Evolutionary conservation across 2,797 vertebrate genomes (phyloP).

Genomic region (Triplophysa bombifrons): DNA sequence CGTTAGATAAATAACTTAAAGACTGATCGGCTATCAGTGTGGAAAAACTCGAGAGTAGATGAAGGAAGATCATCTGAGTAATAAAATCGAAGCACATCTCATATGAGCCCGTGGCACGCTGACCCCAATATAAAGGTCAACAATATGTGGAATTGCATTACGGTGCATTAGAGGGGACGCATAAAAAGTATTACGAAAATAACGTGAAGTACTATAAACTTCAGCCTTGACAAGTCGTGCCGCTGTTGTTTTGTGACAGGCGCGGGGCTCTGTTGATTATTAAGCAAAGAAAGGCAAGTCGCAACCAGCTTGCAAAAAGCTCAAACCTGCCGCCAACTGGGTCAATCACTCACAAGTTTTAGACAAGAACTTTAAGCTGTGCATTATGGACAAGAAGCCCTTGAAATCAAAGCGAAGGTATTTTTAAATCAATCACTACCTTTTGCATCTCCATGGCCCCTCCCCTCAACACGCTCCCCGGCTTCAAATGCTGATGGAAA

Average conservation of each 20-base stretch:
- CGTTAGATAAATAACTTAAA: slow-evolving; percentile 33
- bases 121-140: slow-evolving; percentile 49
- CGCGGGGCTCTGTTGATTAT: slow-evolving; percentile 70
- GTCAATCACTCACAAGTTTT: slow-evolving; percentile 79
- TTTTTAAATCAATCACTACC: slow-evolving; percentile 83
- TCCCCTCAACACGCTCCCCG: slow-evolving; percentile 66
- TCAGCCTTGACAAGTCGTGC: slow-evolving; percentile 39
- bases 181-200: slow-evolving; percentile 45
- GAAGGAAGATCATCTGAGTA: slow-evolving; percentile 14
- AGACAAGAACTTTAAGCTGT: slow-evolving; percentile 69
- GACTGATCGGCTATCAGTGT: background rate
- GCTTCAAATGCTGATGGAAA: slow-evolving; percentile 73
- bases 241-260: slow-evolving; percentile 53
- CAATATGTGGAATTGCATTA: slow-evolving; percentile 48
- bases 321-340: slow-evolving; percentile 71
- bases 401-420: slow-evolving; percentile 71
- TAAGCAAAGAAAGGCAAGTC: slow-evolving; percentile 78
- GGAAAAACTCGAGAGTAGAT: background rate
- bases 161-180: slow-evolving; percentile 47
- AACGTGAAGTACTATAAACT: slow-evolving; percentile 37
- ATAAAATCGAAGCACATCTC: slow-evolving; percentile 19
- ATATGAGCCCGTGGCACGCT: slow-evolving; percentile 11
- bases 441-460: slow-evolving; percentile 75
- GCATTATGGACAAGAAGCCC: slow-evolving; percentile 56
- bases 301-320: slow-evolving; percentile 77